A percentile compares a stretch with the other conserved stretches of the same genome.
phyloP scores from a whole-genome alignment of 2,888 invertebrate species.

The Acronicta leporina region DNA sequence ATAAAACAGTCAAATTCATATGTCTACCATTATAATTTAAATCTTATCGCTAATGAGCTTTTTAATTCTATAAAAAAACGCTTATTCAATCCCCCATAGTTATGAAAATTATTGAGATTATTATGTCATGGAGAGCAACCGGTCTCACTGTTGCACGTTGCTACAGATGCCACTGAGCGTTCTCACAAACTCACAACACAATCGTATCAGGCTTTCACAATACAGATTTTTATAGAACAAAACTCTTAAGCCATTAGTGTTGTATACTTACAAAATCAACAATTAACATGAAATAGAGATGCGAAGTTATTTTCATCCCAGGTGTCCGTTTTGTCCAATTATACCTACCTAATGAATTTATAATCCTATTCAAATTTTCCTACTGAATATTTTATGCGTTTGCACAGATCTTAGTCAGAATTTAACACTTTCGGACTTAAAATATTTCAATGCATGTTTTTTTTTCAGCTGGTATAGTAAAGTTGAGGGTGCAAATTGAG shows the following conservation, averaged over 20 bases:
- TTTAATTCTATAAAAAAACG: no score
- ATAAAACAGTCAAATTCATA: constrained; percentile 3
- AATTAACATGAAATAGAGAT: constrained; percentile 45
- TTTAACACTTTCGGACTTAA: constrained; percentile 42
- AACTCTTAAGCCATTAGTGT: constrained; percentile 38
- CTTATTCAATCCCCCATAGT: constrained; percentile 1
- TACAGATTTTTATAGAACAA: constrained; percentile 33
- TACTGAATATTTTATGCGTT: constrained; percentile 28
- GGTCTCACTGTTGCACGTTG: constrained; percentile 29
- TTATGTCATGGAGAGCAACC: constrained; percentile 31
- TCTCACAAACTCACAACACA: constrained; percentile 24
- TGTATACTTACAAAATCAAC: constrained; percentile 48
- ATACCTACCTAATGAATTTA: constrained; percentile 31
- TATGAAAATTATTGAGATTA: constrained; percentile 30
- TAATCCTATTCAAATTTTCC: constrained; percentile 30
- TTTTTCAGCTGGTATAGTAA: constrained; percentile 3
- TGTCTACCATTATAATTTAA: constrained; percentile 12
- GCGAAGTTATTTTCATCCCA: constrained; percentile 18
- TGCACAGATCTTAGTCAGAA: constrained; percentile 23
- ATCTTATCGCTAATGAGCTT: constrained; percentile 10
- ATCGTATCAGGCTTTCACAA: constrained; percentile 36
- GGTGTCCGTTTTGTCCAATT: constrained; percentile 29
- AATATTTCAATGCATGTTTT: constrained; percentile 6
- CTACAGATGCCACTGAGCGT: constrained; percentile 17
- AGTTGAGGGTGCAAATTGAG: constrained; percentile 36